A percentile compares a stretch with the other conserved stretches of the same genome.
These are phyloP conservation scores for Tachystola acroxantha DNA, from an alignment of 2,888 invertebrate species.

Conservation along the genomic window DNA sequence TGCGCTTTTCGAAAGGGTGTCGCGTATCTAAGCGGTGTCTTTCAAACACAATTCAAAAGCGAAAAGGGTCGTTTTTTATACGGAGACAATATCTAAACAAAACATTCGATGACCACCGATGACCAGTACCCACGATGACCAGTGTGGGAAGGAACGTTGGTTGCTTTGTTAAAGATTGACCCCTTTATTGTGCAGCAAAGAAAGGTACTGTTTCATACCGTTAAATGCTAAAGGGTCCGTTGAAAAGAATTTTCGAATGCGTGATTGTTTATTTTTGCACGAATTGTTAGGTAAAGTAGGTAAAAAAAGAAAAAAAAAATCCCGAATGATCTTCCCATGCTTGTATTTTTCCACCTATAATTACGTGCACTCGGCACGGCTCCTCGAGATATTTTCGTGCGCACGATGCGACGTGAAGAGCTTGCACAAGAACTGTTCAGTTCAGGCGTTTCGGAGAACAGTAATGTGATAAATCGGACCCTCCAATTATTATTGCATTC, in stretches of 20 bases:
- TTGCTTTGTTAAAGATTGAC: conserved; percentile 55
- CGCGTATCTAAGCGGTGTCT: conserved; percentile 48
- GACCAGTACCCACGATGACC: conserved; percentile 69
- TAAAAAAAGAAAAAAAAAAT: conserved; percentile 53
- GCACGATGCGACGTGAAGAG: conserved; percentile 66
- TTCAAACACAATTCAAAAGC: conserved; percentile 43
- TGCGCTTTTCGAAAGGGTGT: conserved; percentile 55
- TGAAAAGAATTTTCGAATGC: conserved; percentile 37
- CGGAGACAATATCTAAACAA: conserved; percentile 56
- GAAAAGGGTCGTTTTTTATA: conserved; percentile 55
- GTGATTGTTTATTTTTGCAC: conserved; percentile 58
- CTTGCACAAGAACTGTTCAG: conserved; percentile 71
- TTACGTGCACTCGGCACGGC: conserved; percentile 65
- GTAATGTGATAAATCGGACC: conserved; percentile 74
- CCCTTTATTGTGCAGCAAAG: conserved; percentile 54
- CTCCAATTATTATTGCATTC: conserved; percentile 75
- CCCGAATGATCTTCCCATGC: conserved; percentile 58
- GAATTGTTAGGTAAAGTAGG: conserved; percentile 58
- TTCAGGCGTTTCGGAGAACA: conserved; percentile 72
- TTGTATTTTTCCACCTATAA: conserved; percentile 71
- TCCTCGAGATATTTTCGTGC: conserved; percentile 70
- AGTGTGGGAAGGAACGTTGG: conserved; percentile 65
- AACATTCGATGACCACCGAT: conserved; percentile 67
- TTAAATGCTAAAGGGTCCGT: conserved; percentile 47
- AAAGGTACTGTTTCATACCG: conserved; percentile 41